A percentile compares a stretch with the other conserved stretches of the same genome.
Conservation (phyloP, 2,797 vertebrate genomes). For the Hyperoplus immaculatus region DNA sequence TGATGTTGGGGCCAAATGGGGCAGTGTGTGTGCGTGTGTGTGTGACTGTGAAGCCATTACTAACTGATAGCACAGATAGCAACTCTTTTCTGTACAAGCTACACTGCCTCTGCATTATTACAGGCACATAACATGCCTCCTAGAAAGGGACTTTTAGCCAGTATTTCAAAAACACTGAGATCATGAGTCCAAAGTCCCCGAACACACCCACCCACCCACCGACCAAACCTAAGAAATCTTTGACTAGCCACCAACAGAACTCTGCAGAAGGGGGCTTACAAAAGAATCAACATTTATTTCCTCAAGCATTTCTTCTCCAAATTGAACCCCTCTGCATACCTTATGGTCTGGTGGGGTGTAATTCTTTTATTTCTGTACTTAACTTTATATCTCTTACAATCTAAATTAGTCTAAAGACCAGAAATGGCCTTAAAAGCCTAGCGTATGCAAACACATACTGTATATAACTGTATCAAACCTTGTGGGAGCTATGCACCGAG, state of each 20-base stretch:
- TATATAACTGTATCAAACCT: not conserved
- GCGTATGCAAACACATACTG: not conserved
- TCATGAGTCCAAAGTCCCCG: not conserved
- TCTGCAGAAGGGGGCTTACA: not conserved
- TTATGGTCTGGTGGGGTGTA: not conserved
- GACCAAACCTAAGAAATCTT: not conserved
- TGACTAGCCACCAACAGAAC: not conserved
- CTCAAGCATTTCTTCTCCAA: not conserved
- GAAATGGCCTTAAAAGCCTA: not conserved
- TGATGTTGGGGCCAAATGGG: conserved; percentile 6
- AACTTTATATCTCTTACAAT: too few species aligned
- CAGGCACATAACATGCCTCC: not conserved
- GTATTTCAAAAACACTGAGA: not conserved
- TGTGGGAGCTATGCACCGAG: not conserved
- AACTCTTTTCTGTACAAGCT: not conserved
- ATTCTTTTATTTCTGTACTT: not conserved
- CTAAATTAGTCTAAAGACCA: not conserved
- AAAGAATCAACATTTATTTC: not conserved
- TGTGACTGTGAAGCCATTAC: conserved; percentile 15
- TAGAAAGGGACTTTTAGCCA: not conserved
- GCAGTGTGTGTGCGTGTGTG: too few species aligned
- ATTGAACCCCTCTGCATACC: not conserved
- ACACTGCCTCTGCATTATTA: not conserved
- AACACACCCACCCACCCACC: not conserved
- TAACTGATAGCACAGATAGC: conserved; percentile 26